These are phyloP conservation scores for Scartelaos histophorus DNA, from an alignment of 2,113 vertebrate species.

Conservation along the genomic window DNA sequence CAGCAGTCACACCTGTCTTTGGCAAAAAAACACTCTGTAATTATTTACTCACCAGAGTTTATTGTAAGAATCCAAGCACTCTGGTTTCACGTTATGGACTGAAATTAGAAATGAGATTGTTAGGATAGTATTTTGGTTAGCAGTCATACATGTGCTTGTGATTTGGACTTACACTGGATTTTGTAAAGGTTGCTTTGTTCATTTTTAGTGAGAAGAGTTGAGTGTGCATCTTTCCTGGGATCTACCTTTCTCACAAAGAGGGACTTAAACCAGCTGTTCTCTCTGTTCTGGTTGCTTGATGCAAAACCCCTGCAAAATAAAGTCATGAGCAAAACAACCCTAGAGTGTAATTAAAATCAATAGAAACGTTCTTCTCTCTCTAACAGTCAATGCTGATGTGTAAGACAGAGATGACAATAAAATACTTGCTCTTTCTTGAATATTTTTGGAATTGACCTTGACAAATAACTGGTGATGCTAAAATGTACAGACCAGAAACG, in stretches of 20 bases:
- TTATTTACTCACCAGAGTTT: conserved; percentile 88
- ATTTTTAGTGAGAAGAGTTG: conserved; percentile 90
- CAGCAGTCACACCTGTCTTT: not conserved
- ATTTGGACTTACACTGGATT: conserved; percentile 87
- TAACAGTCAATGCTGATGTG: not conserved
- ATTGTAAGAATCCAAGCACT: conserved; percentile 96
- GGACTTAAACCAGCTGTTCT: conserved; percentile 93
- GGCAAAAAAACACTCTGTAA: conserved; percentile 1
- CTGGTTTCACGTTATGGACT: conserved; percentile 99
- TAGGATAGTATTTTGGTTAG: not conserved
- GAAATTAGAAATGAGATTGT: conserved; percentile 69
- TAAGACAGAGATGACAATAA: not conserved
- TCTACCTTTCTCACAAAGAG: conserved; percentile 94
- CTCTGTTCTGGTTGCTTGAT: conserved; percentile 65
- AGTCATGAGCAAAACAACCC: not conserved
- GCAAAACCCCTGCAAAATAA: conserved; percentile 60
- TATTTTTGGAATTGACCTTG: conserved; percentile 61
- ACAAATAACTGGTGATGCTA: conserved; percentile 18
- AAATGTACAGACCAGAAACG: conserved; percentile 29
- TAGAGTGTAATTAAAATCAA: not conserved
- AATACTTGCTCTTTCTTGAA: not conserved
- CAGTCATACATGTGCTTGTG: not conserved
- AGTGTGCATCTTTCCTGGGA: conserved; percentile 93
- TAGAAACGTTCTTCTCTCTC: not conserved
- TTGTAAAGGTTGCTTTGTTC: conserved; percentile 96